Base-by-base conservation (phyloP, 2,113 vertebrate genomes). In the Salvator merianae region DNA sequence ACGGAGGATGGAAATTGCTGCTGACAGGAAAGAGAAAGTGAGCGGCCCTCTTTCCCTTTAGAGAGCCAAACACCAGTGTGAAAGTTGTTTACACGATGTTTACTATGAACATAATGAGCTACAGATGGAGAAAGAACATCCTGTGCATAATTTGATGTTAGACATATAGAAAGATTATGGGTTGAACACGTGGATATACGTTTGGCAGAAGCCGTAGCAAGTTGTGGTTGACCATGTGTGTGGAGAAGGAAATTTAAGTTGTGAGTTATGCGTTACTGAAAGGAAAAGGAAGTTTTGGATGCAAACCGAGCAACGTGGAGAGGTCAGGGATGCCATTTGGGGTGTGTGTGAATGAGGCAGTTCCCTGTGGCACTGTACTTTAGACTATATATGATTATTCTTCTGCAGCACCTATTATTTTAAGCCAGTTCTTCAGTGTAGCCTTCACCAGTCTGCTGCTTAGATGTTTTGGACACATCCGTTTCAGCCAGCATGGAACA, bases 131-230 rank as follows among this genome's bases (percentile, higher is more conserved):
- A 82, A 89, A 88, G 87, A 47, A 86, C 81, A 75, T 91, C 91
- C 88, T 90, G 63, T 65, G 85, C 65, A 83, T 94, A 94, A 95
- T 94, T 93, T 66, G 74, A 71, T 94, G 88, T 89, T 89, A 88
- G 87, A 76, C 91, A 84, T 84, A 84, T 92, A 90, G 87, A 55
- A 59, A 92, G 93, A 94, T 93, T 92, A 75, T 77, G 81, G 85
- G 83, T 91, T 91, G 55, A 91, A 75, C 7, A 4, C 84, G 70
- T 34, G 92, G 88, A 88, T 87, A 86, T 79, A 91, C 85, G 93
- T 93, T 88, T 91, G 87, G 73, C 78, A 89, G 89, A 88, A 85
- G 68, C 93, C 89, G 93, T 72, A 79, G 84, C 88, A 88, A 92
- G 84, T 87, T 93, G 91, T 91, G 91, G 90, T 91, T 87, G 89